Conservation (phyloP, 1,140 invertebrate genomes). For the Trichonephila clavipes region DNA sequence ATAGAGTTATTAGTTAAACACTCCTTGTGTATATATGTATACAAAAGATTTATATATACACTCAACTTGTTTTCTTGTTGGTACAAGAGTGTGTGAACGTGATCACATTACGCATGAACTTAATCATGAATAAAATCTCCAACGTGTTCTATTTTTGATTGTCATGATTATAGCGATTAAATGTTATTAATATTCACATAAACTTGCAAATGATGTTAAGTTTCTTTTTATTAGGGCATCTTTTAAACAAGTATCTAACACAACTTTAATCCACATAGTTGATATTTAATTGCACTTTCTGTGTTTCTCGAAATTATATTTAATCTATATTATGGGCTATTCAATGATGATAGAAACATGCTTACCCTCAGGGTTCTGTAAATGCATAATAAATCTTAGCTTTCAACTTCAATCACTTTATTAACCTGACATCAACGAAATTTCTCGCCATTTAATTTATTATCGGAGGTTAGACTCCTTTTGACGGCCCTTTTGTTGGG, state of each 20-base stretch:
- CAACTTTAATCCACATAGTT: too few species aligned
- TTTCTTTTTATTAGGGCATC: too few species aligned
- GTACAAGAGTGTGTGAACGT: neutral
- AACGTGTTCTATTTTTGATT: neutral
- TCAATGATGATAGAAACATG: neutral
- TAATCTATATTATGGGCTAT: too few species aligned
- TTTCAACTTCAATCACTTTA: conserved; percentile 15
- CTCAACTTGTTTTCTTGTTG: neutral
- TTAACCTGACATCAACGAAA: conserved; percentile 14
- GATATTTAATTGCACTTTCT: too few species aligned
- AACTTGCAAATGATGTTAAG: neutral
- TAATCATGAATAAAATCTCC: neutral
- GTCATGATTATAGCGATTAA: neutral
- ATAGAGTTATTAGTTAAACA: neutral
- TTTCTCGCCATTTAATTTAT: conserved; percentile 4
- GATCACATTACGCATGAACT: neutral
- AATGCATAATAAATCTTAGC: conserved; percentile 32
- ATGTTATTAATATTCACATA: too few species aligned
- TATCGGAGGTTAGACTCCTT: neutral
- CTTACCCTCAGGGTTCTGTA: neutral
- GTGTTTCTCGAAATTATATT: too few species aligned
- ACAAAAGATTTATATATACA: neutral
- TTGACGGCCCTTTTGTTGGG: neutral
- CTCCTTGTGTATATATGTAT: neutral
- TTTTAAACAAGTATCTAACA: neutral